Conservation (phyloP, 2,797 vertebrate genomes). For the Xenentodon cancila region DNA sequence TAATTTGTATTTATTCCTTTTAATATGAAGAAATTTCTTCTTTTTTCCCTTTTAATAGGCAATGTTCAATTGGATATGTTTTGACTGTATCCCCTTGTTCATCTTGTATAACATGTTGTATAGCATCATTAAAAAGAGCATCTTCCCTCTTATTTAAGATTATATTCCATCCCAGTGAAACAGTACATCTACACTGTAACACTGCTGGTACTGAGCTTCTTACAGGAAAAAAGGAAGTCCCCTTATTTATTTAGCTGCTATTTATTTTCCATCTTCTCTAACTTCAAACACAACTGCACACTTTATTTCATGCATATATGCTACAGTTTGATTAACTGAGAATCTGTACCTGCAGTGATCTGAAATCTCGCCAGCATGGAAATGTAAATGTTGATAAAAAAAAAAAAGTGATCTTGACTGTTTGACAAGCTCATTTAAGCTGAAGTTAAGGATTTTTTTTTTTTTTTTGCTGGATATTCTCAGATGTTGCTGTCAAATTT, state of each 20-base stretch:
- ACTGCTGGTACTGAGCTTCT: conserved; percentile 20
- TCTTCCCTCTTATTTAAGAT: conserved; percentile 20
- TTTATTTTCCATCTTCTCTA: conserved; percentile 47
- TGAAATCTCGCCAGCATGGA: conserved; percentile 58
- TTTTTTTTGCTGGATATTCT: conserved; percentile 74
- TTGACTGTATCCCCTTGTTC: conserved; percentile 17
- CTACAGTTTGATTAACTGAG: conserved; percentile 33
- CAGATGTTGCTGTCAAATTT: conserved; percentile 83
- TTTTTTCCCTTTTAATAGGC: too few species aligned
- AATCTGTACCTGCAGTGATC: conserved; percentile 46
- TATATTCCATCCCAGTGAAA: conserved; percentile 18
- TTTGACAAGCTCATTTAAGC: conserved; percentile 71
- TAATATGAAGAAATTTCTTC: background rate
- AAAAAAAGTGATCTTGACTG: conserved; percentile 69
- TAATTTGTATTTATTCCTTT: background rate
- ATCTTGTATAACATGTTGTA: conserved; percentile 19
- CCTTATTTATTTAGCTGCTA: conserved; percentile 46
- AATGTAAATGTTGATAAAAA: conserved; percentile 72
- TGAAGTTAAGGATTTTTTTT: conserved; percentile 63
- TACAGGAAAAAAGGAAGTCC: conserved; percentile 8
- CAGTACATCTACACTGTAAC: conserved; percentile 26
- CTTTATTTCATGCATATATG: conserved; percentile 34
- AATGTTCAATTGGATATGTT: conserved; percentile 3
- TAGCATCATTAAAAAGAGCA: conserved; percentile 11
- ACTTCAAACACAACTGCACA: conserved; percentile 23